Evolutionary conservation across 2,888 invertebrate genomes (phyloP).

Genomic region (Drosophila atroscutellata): DNA sequence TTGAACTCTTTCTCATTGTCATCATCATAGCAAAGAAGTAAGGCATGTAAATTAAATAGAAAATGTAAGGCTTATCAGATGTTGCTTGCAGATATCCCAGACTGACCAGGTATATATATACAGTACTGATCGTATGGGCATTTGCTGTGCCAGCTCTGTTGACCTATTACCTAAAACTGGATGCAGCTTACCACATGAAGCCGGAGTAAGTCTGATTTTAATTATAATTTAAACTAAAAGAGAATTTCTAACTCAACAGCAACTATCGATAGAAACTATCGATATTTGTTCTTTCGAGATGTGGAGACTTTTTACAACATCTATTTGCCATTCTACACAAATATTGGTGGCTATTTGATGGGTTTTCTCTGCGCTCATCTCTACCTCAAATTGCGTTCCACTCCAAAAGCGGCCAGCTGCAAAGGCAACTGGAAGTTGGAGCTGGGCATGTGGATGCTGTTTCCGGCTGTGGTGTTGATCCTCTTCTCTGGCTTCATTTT

Average conservation of each 20-base stretch:
- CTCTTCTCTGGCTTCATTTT: constrained; percentile 75
- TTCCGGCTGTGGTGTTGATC: constrained; percentile 53
- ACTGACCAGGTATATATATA: constrained; percentile 46
- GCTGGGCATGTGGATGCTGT: constrained; percentile 58
- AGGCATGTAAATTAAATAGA: constrained; percentile 4
- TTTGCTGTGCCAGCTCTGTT: constrained; percentile 62
- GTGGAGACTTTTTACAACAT: constrained; percentile 70
- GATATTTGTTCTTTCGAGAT: constrained; percentile 77
- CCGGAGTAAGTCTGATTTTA: constrained; percentile 76
- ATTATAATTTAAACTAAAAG: not conserved
- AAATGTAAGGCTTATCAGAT: not conserved
- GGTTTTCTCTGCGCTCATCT: constrained; percentile 77
- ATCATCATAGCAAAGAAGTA: constrained; percentile 76
- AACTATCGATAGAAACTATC: constrained; percentile 70
- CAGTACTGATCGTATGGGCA: constrained; percentile 30
- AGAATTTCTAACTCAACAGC: not conserved
- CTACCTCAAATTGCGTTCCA: constrained; percentile 57
- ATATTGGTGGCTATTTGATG: constrained; percentile 81
- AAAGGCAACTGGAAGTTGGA: constrained; percentile 59
- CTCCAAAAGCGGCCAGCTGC: not conserved
- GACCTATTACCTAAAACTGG: constrained; percentile 72
- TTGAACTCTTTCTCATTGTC: constrained; percentile 71
- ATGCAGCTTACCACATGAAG: constrained; percentile 73
- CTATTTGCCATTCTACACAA: constrained; percentile 82
- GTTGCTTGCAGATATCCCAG: constrained; percentile 59